These are phyloP conservation scores for Hippocampus comes DNA, from an alignment of 2,113 vertebrate genomes.

Conservation along the genomic window DNA sequence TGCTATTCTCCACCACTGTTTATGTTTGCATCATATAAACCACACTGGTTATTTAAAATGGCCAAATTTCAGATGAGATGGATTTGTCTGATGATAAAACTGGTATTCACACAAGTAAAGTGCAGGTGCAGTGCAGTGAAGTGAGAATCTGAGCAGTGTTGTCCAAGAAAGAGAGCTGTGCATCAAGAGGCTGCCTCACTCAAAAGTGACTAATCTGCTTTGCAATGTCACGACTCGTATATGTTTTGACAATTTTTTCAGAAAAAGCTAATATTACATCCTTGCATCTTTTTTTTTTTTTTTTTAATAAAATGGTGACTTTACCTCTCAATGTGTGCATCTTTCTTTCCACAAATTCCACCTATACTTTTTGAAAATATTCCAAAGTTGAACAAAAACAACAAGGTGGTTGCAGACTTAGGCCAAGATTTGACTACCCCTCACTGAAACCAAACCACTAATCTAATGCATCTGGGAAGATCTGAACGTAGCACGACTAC, in stretches of 20 bases:
- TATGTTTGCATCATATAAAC: not conserved
- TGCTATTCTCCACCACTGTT: not conserved
- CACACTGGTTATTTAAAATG: not conserved
- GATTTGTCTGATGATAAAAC: not conserved
- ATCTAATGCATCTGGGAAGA: not conserved
- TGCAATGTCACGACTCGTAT: not conserved
- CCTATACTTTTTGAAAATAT: not conserved
- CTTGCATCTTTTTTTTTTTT: not conserved
- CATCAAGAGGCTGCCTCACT: not conserved
- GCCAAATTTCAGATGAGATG: not conserved
- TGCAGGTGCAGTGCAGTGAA: not conserved
- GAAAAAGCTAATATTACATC: not conserved
- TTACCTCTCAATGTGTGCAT: not conserved
- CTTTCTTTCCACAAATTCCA: not conserved
- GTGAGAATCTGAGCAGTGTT: not conserved
- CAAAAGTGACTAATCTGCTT: not conserved
- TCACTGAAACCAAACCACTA: slow-evolving; percentile 1
- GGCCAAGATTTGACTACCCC: not conserved
- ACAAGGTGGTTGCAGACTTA: not conserved
- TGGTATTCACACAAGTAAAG: not conserved
- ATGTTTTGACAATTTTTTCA: not conserved
- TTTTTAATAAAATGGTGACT: not conserved
- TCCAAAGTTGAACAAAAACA: not conserved
- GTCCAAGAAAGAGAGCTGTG: not conserved
- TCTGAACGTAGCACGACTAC: slow-evolving; percentile 46